phyloP scores from a whole-genome alignment of 2,113 vertebrate species.

The Eurypyga helias region DNA sequence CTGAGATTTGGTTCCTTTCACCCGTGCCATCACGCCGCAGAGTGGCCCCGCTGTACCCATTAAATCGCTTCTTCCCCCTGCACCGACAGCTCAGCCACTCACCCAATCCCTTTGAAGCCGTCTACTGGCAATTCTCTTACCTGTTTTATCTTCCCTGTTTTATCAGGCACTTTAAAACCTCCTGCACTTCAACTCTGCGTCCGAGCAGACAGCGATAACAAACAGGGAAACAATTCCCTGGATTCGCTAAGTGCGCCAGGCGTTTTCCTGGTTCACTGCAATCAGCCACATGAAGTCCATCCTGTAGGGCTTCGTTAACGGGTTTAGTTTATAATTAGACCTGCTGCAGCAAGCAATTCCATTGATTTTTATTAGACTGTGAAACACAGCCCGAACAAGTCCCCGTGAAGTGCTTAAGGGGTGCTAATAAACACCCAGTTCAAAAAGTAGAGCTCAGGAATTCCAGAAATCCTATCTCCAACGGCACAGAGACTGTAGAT shows the following conservation, averaged over 20 bases:
- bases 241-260: not conserved
- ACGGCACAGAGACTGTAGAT: fast-evolving
- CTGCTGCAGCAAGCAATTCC: not conserved
- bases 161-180: not conserved
- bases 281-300: not conserved
- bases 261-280: not conserved
- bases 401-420: not conserved
- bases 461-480: not conserved
- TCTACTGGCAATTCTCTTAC: not conserved
- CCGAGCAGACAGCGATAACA: not conserved
- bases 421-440: not conserved
- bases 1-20: not conserved
- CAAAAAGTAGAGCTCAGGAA: not conserved
- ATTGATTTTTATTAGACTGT: not conserved
- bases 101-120: not conserved
- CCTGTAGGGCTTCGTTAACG: not conserved
- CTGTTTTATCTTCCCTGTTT: not conserved
- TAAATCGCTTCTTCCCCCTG: not conserved
- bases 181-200: not conserved
- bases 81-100: not conserved
- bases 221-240: not conserved
- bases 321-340: not conserved
- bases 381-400: not conserved
- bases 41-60: not conserved
- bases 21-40: not conserved